Percentiles rank a stretch among this genome's conserved stretches.
Conservation (phyloP, 1,140 invertebrate species). For the Ganaspis sp. region DNA sequence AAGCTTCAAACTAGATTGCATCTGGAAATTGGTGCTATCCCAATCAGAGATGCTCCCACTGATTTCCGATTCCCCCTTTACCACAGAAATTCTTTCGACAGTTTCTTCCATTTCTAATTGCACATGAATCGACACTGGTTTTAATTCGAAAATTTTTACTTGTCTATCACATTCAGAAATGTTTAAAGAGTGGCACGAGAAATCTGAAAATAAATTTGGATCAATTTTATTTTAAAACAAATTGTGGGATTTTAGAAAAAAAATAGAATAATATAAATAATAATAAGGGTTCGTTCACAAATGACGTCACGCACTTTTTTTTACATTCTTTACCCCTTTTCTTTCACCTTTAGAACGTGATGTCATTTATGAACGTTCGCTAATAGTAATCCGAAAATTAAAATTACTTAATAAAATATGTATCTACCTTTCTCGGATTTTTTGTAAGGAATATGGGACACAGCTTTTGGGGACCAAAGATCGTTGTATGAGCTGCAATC, state of each 20-base stretch:
- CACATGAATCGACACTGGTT: conserved; percentile 61
- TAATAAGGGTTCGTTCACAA: too few species aligned
- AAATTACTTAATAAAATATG: too few species aligned
- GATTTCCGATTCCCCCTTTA: conserved; percentile 62
- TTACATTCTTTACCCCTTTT: too few species aligned
- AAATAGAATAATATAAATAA: too few species aligned
- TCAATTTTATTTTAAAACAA: too few species aligned
- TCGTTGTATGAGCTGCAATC: conserved; percentile 76
- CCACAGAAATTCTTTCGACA: conserved; percentile 65
- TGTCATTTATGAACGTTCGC: too few species aligned
- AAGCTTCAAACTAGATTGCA: conserved; percentile 76
- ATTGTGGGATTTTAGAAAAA: too few species aligned
- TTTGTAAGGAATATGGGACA: conserved; percentile 69
- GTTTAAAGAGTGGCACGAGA: conserved; percentile 12
- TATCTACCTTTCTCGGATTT: conserved; percentile 55
- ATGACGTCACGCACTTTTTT: too few species aligned
- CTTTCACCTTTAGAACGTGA: too few species aligned
- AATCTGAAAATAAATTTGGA: conserved; percentile 31
- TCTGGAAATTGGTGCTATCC: conserved; percentile 62
- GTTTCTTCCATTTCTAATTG: conserved; percentile 68
- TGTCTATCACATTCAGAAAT: conserved; percentile 38
- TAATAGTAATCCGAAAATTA: too few species aligned
- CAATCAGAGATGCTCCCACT: conserved; percentile 61
- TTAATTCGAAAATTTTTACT: conserved; percentile 62
- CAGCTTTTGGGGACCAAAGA: conserved; percentile 86